Evolutionary conservation across 2,888 invertebrate species (phyloP).

Genomic region (Platynereis dumerilii): DNA sequence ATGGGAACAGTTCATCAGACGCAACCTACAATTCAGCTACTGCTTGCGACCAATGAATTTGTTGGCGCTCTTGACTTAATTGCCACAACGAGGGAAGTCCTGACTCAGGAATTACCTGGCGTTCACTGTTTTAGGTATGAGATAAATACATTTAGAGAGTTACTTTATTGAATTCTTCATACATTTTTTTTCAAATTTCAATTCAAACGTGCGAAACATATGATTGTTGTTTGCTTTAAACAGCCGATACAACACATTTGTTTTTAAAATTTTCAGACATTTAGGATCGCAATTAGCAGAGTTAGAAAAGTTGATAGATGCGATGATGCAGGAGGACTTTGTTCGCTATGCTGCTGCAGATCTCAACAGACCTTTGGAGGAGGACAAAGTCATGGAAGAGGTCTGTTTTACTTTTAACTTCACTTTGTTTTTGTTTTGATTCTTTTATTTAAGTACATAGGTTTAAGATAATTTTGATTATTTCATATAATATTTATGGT

Average conservation of each 20-base stretch:
- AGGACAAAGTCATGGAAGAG: conserved; percentile 63
- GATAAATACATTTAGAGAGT: not conserved
- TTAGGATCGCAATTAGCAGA: conserved; percentile 93
- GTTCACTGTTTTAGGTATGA: conserved; percentile 83
- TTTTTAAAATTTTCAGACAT: conserved; percentile 71
- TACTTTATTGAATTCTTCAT: conserved; percentile 65
- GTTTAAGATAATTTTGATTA: too few relatives aligned
- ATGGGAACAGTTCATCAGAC: conserved; percentile 97
- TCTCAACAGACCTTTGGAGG: conserved; percentile 79
- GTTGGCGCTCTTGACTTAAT: conserved; percentile 97
- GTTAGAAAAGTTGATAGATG: conserved; percentile 93
- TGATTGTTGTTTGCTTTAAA: too few relatives aligned
- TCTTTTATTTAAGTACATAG: too few relatives aligned
- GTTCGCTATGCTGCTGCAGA: conserved; percentile 89
- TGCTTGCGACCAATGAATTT: conserved; percentile 94
- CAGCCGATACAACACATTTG: not conserved
- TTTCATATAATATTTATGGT: too few relatives aligned
- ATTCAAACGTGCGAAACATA: too few relatives aligned
- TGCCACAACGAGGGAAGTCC: conserved; percentile 91
- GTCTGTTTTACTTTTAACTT: conserved; percentile 39
- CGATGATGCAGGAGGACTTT: conserved; percentile 95
- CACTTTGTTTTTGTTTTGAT: not conserved
- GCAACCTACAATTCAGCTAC: conserved; percentile 93
- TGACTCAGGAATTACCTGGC: conserved; percentile 87
- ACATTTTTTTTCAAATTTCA: too few relatives aligned